A percentile compares a stretch with the other conserved stretches of the same genome.
Conservation (phyloP, 2,797 vertebrate species). For the Pangasius mekongensis region DNA sequence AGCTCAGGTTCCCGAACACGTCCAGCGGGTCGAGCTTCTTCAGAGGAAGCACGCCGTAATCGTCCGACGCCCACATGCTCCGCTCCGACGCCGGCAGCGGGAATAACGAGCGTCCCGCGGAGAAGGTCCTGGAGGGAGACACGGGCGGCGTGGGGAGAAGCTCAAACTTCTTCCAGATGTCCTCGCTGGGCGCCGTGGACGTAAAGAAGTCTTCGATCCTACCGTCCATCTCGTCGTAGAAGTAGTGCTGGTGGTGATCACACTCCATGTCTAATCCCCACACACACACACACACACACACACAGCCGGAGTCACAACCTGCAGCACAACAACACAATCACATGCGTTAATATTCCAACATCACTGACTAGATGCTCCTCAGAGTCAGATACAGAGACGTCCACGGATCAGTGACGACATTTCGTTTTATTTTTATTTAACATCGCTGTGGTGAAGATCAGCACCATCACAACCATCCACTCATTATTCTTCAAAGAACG, state of each 20-base stretch:
- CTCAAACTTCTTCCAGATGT: conserved; percentile 99
- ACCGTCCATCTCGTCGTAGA: conserved; percentile 84
- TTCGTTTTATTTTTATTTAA: background rate
- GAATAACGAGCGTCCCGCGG: conserved; percentile 31
- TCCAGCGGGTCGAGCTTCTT: conserved; percentile 74
- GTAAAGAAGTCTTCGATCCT: conserved; percentile 89
- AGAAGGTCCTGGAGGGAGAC: conserved; percentile 80
- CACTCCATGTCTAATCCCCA: conserved; percentile 79
- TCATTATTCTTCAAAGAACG: background rate
- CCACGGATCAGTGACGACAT: background rate
- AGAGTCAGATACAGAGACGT: background rate
- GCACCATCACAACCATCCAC: background rate
- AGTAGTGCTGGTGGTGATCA: conserved; percentile 88
- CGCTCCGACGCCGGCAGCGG: background rate
- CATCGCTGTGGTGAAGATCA: background rate
- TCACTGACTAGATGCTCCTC: background rate
- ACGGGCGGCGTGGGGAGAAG: conserved; percentile 89
- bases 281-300: background rate
- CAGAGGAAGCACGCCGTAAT: conserved; percentile 70
- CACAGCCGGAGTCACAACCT: conserved; percentile 16
- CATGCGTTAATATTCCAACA: background rate
- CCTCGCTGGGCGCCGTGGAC: conserved; percentile 93
- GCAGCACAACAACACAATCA: background rate
- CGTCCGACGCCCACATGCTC: conserved; percentile 77
- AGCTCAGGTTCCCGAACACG: conserved; percentile 86